Evolutionary conservation across 2,888 invertebrate species (phyloP), one percentile per base, ranked within the genome.

Genomic region (Acanthosoma haemorrhoidale): DNA sequence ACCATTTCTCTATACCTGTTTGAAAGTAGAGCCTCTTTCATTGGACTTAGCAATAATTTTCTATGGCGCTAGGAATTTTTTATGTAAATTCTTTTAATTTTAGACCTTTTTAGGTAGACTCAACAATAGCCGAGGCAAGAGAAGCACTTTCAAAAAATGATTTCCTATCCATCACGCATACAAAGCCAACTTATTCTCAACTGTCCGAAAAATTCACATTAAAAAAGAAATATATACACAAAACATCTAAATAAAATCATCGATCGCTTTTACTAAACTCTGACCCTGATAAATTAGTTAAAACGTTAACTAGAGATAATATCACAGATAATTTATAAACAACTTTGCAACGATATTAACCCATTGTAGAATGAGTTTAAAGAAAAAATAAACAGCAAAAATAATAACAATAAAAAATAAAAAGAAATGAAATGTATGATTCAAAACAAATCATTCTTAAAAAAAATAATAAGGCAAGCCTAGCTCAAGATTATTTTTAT

Each of bases 241-340:
- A 43, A 51, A 13, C 41, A 18, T 41, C 16, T 21, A 41, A 41
- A 41, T 41, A 41, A 51, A 51, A 51, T 25, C 13, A 51, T 13
- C 29, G 51, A 25, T n/a, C n/a, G n/a, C 51, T n/a, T 39, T 51
- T 29, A 25, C n/a, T 25, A 51, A 51, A 29, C n/a, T 29, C 51
- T 51, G 51, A 51, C 51, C 51, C 51, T 51, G 51, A 51, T 51
- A 51, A 51, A 51, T 51, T 25, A 51, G 51, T 51, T 51, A 25
- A 51, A 51, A 51, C 29, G 13, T 51, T 51, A 51, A 51, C 51
- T 51, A 51, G 51, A 51, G 51, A 51, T 51, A 51, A 51, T 51
- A 51, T 51, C 51, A 51, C 51, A 51, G 51, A 51, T 51, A 51
- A 51, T 51, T 51, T 51, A 25, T 51, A 51, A 51, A 51, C 8